phyloP scores from a whole-genome alignment of 2,888 invertebrate species.

The Fissipunctia ypsillon region DNA sequence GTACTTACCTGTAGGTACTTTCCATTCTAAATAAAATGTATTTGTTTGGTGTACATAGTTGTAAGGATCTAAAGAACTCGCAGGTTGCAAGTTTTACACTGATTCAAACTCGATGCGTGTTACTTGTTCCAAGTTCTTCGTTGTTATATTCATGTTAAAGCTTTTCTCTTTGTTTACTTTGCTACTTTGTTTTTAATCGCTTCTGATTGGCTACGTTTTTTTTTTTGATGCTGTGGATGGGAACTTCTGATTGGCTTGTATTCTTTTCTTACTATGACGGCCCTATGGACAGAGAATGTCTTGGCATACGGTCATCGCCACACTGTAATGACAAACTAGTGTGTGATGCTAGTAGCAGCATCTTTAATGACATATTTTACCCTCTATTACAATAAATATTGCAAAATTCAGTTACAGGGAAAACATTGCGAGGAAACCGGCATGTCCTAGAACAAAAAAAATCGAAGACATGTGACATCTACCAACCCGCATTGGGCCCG shows the following conservation, averaged over 20 bases:
- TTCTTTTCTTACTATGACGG: not conserved
- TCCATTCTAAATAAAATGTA: conserved; percentile 46
- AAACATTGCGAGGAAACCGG: no score
- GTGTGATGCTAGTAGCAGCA: not conserved
- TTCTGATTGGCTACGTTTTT: conserved; percentile 21
- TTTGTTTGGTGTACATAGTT: conserved; percentile 69
- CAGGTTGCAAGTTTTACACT: conserved; percentile 70
- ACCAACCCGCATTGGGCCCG: no score
- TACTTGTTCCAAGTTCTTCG: conserved; percentile 49
- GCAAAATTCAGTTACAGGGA: not conserved
- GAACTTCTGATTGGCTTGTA: not conserved
- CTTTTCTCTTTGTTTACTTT: conserved; percentile 33
- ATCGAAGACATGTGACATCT: no score
- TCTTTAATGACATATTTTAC: not conserved
- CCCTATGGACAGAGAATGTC: not conserved
- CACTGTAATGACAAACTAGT: not conserved
- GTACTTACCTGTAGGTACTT: conserved; percentile 3
- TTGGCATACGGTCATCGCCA: not conserved
- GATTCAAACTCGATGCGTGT: conserved; percentile 66
- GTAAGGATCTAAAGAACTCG: conserved; percentile 69
- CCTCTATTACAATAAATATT: not conserved
- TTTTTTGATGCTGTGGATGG: not conserved
- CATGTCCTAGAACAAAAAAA: no score
- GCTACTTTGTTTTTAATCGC: conserved; percentile 26
- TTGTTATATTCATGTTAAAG: conserved; percentile 39